Base-by-base conservation (phyloP, 2,888 invertebrate genomes). In the Harpagoxenus sublaevis region DNA sequence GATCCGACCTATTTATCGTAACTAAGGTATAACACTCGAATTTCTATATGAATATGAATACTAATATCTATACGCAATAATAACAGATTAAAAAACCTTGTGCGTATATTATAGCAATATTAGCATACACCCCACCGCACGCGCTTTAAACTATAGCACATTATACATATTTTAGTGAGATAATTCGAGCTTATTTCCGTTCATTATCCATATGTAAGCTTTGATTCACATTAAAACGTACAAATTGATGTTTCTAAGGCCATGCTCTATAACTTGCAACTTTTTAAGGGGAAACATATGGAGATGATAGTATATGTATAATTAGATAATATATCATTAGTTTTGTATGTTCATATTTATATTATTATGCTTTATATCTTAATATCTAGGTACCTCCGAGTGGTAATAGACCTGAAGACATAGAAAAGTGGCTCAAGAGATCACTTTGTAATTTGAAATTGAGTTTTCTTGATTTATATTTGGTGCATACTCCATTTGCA, bases 1-100 rank as follows among this genome's bases (percentile, higher is more conserved):
- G 98, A 89, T 97, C 97, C 90, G 98, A 98, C 70, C 95, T 98
- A 0, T 98, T 98, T 93, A 96, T 98, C 70, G 97, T 97, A n/a
- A 98, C 98, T 12, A 98, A 98, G 95, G 96, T 98, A 89, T 48
- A 35, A 28, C 12, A 9, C 1, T 31, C n/a, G 35, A 74, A 42
- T 60, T 55, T 70, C 18, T 12, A 71, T 51, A 55, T 15, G 1
- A 51, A 48, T 45, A n/a, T 77, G n/a, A 53, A 8, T 39, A 65
- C 5, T 42, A 42, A 42, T 65, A 39, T 42, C 12, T n/a, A 39
- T 4, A 39, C 10, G 9, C 3, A 23, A n/a, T n/a, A 60, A 15
- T 60, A 60, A 31, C 4, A 31, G 12, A 15, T 28, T 10, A 10
- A 57, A 10, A 57, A 57, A 57, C 6, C 51, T 51, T 1, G 28